Evolutionary conservation across 2,113 vertebrate genomes (phyloP).

Genomic region (Tapirus terrestris): DNA sequence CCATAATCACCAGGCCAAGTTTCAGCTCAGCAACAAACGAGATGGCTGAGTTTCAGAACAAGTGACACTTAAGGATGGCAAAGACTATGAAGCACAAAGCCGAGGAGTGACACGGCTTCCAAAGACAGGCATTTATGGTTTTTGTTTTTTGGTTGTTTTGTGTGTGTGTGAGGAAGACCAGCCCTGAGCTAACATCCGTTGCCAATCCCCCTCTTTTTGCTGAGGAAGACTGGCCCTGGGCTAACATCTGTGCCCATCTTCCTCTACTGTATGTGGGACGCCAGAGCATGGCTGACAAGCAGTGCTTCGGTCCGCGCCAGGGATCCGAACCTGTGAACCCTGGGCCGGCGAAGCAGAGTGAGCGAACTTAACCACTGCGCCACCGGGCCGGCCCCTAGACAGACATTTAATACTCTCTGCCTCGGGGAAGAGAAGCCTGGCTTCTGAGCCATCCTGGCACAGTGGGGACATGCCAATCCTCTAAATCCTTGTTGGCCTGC

Average conservation of each 20-base stretch:
- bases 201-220: too few relatives aligned
- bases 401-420: rapidly evolving
- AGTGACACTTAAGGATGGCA: conserved; percentile 32
- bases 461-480: neutral
- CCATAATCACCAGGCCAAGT: neutral
- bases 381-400: neutral
- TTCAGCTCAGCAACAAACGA: conserved; percentile 1
- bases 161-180: too few relatives aligned
- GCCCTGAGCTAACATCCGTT: too few relatives aligned
- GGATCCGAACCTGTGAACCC: too few relatives aligned
- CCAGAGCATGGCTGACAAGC: too few relatives aligned
- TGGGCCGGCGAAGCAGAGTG: too few relatives aligned
- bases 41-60: conserved; percentile 42
- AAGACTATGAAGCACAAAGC: conserved; percentile 50
- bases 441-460: neutral
- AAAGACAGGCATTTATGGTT: rapidly evolving
- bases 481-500: neutral
- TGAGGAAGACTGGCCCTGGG: too few relatives aligned
- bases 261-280: too few relatives aligned
- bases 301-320: too few relatives aligned
- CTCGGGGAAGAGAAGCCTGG: neutral
- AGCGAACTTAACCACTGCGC: too few relatives aligned
- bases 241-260: too few relatives aligned
- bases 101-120: neutral
- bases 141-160: too few relatives aligned